These are phyloP conservation scores for Neotragus moschatus DNA, from an alignment of 2,113 vertebrate species.

Conservation along the genomic window DNA sequence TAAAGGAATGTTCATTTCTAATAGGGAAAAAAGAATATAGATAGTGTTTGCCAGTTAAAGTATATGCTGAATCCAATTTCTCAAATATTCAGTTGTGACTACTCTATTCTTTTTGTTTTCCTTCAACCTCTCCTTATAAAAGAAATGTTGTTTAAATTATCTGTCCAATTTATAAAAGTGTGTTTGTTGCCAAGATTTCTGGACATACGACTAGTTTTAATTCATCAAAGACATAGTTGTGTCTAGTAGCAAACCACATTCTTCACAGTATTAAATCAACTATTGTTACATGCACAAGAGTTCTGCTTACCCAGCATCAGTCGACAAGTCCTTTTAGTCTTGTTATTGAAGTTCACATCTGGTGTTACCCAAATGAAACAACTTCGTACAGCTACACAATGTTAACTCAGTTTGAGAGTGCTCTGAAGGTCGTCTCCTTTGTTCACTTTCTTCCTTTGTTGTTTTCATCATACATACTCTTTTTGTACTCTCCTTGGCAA, in stretches of 20 bases:
- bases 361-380: neutral
- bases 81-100: neutral
- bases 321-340: neutral
- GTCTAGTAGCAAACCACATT: neutral
- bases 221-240: neutral
- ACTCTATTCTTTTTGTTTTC: neutral
- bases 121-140: neutral
- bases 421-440: neutral
- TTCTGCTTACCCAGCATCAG: neutral
- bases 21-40: neutral
- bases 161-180: conserved; percentile 6
- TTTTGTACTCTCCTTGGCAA: neutral
- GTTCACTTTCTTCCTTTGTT: neutral
- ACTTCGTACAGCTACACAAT: neutral
- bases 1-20: conserved; percentile 16
- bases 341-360: neutral
- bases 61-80: neutral
- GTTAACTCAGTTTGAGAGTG: neutral
- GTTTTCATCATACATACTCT: neutral
- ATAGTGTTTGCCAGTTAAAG: neutral
- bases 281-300: neutral
- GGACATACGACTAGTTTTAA: neutral
- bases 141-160: conserved; percentile 18
- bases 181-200: neutral
- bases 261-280: neutral